Evolutionary conservation across 2,113 vertebrate species (phyloP), one percentile per base, ranked within the genome.

Genomic region (Dicrurus megarhynchus): DNA sequence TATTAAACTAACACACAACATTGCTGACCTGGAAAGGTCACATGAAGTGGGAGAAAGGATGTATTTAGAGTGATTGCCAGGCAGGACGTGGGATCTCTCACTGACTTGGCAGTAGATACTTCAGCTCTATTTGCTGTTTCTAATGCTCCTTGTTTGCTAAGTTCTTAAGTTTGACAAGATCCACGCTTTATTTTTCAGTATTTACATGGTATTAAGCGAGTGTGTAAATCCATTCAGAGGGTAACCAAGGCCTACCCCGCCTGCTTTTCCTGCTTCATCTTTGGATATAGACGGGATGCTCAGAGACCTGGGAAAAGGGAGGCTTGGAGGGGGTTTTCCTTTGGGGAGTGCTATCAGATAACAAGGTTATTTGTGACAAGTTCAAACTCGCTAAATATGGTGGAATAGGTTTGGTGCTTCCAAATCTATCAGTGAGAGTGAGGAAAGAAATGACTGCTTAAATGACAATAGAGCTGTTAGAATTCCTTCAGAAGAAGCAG

Each of bases 21-120:
- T 56, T 90, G 92, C 92, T 96, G 95, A 81, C 92, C 95, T 86
- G 88, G 59, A 95, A 94, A 94, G 93, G 93, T 96, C 92, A 85
- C 90, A 88, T 60, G 76, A 91, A 96, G 87, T 67, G 90, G 95
- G 95, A 96, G 93, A 96, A 96, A 93, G 86, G 95, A 95, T 93
- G 92, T 88, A 92, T 96, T 94, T 94, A 93, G 85, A 90, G 39
- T 63, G 90, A 94, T 71, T 86, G 86, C 95, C 93, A 94, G 96
- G 96, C 92, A 94, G 95, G 85, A 96, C 93, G 28, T 93, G 95
- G 93, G 93, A 96, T 94, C 83, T 92, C 95, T 97, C 92, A 95
- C 88, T 96, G 88, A 95, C 92, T 96, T 96, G 95, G 93, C 93
- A 94, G 71, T 47, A 70, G 89, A 84, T 39, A 71, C 76, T 84